Base-by-base conservation (phyloP, 2,888 invertebrate species). In the Oscheius sp. region DNA sequence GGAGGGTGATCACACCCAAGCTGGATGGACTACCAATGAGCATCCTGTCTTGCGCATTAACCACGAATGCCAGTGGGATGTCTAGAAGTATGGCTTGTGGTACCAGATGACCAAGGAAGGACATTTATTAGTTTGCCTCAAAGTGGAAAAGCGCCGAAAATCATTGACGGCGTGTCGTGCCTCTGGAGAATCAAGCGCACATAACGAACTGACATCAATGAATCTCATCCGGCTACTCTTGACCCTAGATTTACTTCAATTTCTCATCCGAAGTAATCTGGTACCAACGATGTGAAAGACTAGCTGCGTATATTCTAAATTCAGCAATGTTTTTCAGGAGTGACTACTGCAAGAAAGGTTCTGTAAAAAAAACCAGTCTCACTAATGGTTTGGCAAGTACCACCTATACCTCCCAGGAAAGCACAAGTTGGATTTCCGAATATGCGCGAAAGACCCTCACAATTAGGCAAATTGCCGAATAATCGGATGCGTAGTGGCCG, bases 121-220 rank as follows among this genome's bases (percentile, higher is more conserved):
- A 10, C 13, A 48, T 21, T 47, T 63, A 63, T 48, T 32, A 63
- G 47, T 50, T 63, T 21, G 7, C 13, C n/a, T 29, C 21, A 48
- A 48, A 55, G 21, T 55, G 68, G 33, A 55, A 48, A 60, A 35
- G 48, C 65, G 33, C 50, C 65, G 51, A 68, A 68, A 68, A 68
- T 68, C 68, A 68, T 68, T 68, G 68, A 42, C 65, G 51, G 48
- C 50, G n/a, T 68, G 55, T 68, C 68, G 55, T 68, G 68, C 68
- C 68, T 68, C 68, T 68, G 68, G 68, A 68, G 68, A 68, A 68
- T 68, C 68, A 68, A 68, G 42, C 68, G 68, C 55, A 53, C 68
- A 53, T 68, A 68, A 68, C 68, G 68, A 68, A 68, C 68, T 68
- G 68, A 68, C 68, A 68, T 42, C 68, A 68, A 68, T 68, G 55